Percentiles rank a stretch among this genome's conserved stretches.
These are phyloP conservation scores for Oscheius sp. DNA, from an alignment of 1,140 invertebrate genomes.

Conservation along the genomic window DNA sequence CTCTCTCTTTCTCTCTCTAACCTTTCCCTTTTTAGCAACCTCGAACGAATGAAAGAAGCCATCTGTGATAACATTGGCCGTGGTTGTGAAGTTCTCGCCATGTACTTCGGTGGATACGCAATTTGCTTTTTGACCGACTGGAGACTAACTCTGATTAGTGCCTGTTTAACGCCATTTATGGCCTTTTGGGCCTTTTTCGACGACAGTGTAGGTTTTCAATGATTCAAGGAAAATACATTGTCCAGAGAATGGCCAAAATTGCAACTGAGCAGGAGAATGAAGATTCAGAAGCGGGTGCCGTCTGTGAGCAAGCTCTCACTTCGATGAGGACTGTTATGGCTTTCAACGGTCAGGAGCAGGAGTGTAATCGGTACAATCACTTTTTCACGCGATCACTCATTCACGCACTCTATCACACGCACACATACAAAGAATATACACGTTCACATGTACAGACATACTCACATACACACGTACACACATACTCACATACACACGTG, in stretches of 20 bases:
- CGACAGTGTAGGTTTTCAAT: slow-evolving; percentile 26
- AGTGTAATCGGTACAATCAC: slow-evolving; percentile 62
- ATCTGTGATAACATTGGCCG: slow-evolving; percentile 80
- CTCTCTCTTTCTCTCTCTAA: slow-evolving; percentile 50
- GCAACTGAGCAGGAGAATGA: slow-evolving; percentile 74
- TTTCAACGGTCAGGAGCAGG: slow-evolving; percentile 76
- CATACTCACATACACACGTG: too few relatives aligned
- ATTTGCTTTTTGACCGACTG: slow-evolving; percentile 50
- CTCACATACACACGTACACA: too few relatives aligned
- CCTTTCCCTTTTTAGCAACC: slow-evolving; percentile 68
- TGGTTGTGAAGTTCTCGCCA: slow-evolving; percentile 67
- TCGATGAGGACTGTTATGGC: slow-evolving; percentile 76
- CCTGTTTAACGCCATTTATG: slow-evolving; percentile 31
- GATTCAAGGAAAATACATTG: too few relatives aligned
- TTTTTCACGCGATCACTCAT: too few relatives aligned
- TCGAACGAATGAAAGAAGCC: slow-evolving; percentile 81
- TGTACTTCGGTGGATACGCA: slow-evolving; percentile 32
- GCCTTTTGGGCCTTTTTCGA: slow-evolving; percentile 41
- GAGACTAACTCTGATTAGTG: slow-evolving; percentile 52
- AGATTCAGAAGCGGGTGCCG: slow-evolving; percentile 73
- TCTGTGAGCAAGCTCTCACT: slow-evolving; percentile 77
- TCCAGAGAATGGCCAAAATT: slow-evolving; percentile 29
- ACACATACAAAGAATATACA: too few relatives aligned
- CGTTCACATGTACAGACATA: too few relatives aligned
- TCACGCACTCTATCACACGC: too few relatives aligned